phyloP scores from a whole-genome alignment of 2,888 invertebrate genomes.

The Entomobrya proxima region DNA sequence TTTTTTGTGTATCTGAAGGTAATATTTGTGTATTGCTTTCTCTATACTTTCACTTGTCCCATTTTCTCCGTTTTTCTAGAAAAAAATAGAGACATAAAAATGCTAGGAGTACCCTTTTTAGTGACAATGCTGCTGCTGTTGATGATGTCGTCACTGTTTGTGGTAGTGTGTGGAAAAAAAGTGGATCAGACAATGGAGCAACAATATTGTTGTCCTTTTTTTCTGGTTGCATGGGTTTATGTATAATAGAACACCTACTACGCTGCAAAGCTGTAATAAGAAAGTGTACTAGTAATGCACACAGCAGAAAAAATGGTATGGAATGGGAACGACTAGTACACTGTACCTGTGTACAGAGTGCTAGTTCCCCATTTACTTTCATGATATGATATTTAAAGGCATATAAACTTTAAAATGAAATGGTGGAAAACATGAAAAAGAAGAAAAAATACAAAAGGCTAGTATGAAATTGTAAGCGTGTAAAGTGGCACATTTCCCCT shows the following conservation, averaged over 20 bases:
- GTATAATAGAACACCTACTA: not conserved
- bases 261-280: too few relatives aligned
- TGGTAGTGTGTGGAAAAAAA: constrained; percentile 6
- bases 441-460: not conserved
- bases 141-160: constrained; percentile 8
- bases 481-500: not conserved
- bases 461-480: not conserved
- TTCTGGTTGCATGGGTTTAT: not conserved
- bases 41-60: constrained; percentile 22
- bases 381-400: not conserved
- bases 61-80: not conserved
- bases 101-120: not conserved
- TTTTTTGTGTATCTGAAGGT: not conserved
- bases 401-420: constrained; percentile 1
- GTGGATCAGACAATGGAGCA: constrained; percentile 20
- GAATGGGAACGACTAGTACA: too few relatives aligned
- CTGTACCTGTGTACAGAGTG: not conserved
- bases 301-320: too few relatives aligned
- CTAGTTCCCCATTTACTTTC: not conserved
- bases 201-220: constrained; percentile 18
- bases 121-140: not conserved
- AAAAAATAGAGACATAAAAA: constrained; percentile 11
- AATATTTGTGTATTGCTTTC: constrained; percentile 5
- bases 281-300: too few relatives aligned
- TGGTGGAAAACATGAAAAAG: not conserved